A percentile compares a stretch with the other conserved stretches of the same genome.
Evolutionary conservation across 2,797 vertebrate genomes (phyloP).

Genomic region (Characodon lateralis): DNA sequence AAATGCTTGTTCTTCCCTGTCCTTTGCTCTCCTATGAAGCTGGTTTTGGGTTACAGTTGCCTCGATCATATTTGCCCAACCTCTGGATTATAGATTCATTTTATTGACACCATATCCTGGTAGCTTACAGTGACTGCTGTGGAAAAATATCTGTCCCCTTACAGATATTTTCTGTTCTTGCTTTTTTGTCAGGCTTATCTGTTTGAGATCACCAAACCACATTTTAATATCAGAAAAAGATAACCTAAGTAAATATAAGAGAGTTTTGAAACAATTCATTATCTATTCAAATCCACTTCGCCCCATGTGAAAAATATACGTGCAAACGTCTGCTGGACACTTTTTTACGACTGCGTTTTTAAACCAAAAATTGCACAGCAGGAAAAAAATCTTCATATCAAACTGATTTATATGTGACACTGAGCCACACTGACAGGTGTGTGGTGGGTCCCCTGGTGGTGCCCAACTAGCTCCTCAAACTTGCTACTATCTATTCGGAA

Average conservation of each 20-base stretch:
- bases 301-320: background rate
- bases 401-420: too few species aligned
- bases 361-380: too few species aligned
- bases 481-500: too few species aligned
- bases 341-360: too few species aligned
- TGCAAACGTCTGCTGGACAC: too few species aligned
- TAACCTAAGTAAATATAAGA: background rate
- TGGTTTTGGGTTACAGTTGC: background rate
- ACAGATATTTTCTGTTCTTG: background rate
- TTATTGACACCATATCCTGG: background rate
- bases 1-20: conserved; percentile 13
- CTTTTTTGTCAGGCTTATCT: background rate
- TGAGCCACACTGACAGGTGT: too few species aligned
- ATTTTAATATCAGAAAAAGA: background rate
- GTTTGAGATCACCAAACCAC: background rate
- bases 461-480: too few species aligned
- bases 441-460: too few species aligned
- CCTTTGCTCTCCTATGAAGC: conserved; percentile 18
- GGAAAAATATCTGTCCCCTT: background rate
- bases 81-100: background rate
- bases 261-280: background rate
- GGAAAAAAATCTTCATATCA: too few species aligned
- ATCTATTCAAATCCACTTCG: background rate
- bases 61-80: background rate
- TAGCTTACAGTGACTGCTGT: background rate